Evolutionary conservation across 2,797 vertebrate genomes (phyloP).

Genomic region (Hylomyscus alleni): DNA sequence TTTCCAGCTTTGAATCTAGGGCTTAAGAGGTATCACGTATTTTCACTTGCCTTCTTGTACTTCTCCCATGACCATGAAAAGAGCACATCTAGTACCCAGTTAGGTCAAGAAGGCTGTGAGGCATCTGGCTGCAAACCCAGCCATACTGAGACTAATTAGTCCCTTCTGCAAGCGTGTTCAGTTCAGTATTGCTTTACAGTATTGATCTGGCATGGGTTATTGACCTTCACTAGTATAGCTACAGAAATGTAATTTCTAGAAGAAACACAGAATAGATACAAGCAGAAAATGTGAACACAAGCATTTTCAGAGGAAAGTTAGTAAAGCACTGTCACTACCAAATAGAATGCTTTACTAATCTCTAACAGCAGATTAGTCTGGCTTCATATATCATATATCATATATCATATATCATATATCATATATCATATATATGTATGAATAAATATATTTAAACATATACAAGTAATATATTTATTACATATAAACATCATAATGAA

Average conservation of each 20-base stretch:
- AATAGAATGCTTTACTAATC: not conserved
- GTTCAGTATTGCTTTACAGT: not conserved
- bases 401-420: not conserved
- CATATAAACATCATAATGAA: not conserved
- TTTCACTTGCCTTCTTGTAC: not conserved
- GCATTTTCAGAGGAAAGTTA: not conserved
- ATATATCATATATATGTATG: not conserved
- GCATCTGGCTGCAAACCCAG: not conserved
- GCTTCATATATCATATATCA: not conserved
- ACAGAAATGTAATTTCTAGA: no score
- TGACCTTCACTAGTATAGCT: not conserved
- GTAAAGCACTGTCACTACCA: not conserved
- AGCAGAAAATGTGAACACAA: not conserved
- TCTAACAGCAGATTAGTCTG: not conserved
- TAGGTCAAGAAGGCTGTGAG: not conserved
- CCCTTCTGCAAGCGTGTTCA: not conserved
- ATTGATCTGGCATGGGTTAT: not conserved
- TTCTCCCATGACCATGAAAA: not conserved
- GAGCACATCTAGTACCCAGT: not conserved
- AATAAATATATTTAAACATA: not conserved
- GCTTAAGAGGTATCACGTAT: not conserved
- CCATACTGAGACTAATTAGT: not conserved
- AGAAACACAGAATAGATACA: not conserved
- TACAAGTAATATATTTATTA: not conserved
- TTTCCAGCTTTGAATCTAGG: no score